Percentiles rank a stretch among this genome's conserved stretches.
Evolutionary conservation across 2,797 vertebrate genomes (phyloP).

Genomic region (Brachymystax lenok): DNA sequence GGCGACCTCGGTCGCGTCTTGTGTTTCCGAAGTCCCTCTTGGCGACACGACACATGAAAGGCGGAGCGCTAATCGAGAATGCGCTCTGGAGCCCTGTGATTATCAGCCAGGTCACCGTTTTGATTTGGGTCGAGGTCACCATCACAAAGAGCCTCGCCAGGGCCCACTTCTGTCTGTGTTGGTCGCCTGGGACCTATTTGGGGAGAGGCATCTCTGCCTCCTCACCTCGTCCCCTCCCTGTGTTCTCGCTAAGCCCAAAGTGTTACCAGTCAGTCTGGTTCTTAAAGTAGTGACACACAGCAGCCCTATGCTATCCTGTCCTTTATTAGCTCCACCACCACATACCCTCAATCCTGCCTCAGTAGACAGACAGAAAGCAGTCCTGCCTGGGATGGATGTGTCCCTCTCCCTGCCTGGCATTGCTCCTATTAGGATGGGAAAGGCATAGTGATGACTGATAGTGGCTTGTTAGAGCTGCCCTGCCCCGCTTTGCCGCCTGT

Average conservation of each 20-base stretch:
- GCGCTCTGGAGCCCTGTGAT: slow-evolving; percentile 52
- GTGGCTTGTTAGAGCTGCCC: slow-evolving; percentile 18
- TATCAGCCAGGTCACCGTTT: slow-evolving; percentile 58
- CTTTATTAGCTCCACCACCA: neutral
- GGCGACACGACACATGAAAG: slow-evolving; percentile 40
- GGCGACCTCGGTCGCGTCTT: slow-evolving; percentile 44
- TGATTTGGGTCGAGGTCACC: slow-evolving; percentile 64
- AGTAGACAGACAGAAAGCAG: neutral
- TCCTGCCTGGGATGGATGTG: neutral
- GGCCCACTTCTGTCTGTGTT: neutral
- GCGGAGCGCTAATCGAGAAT: slow-evolving; percentile 2
- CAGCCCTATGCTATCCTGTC: neutral
- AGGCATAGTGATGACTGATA: slow-evolving; percentile 15
- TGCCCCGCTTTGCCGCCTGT: neutral
- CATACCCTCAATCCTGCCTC: neutral
- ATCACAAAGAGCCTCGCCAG: slow-evolving; percentile 28
- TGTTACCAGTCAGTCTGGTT: neutral
- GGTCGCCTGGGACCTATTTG: neutral
- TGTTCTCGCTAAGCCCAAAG: neutral
- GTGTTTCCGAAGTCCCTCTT: slow-evolving; percentile 47
- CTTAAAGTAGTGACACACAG: neutral
- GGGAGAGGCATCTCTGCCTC: neutral
- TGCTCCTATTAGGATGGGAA: slow-evolving; percentile 7
- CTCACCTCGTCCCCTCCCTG: slow-evolving; percentile 7
- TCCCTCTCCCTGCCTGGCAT: slow-evolving; percentile 18